phyloP scores from a whole-genome alignment of 37 sponge, comb jelly and placozoan species.

The Eunapius fragilis region DNA sequence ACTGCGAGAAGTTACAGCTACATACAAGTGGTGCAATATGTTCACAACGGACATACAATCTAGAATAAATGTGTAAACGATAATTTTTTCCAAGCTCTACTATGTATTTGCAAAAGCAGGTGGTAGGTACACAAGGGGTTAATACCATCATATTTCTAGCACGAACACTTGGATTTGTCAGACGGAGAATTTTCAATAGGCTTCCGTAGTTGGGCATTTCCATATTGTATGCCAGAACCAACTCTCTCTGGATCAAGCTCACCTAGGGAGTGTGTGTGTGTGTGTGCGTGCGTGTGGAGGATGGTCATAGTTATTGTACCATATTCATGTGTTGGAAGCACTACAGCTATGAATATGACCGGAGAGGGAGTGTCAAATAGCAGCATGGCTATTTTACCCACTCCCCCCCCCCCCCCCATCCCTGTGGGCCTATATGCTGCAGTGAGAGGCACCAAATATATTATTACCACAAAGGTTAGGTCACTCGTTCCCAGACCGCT shows the following conservation, averaged over 20 bases:
- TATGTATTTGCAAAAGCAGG: background rate
- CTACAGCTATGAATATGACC: background rate
- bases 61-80: background rate
- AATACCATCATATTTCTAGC: background rate
- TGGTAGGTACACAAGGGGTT: background rate
- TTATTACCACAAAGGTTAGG: no score
- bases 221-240: conserved; percentile 99
- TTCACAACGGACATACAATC: background rate
- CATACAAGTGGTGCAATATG: background rate
- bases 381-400: no score
- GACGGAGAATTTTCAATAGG: background rate
- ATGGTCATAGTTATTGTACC: background rate
- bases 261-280: conserved; percentile 51
- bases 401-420: no score
- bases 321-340: background rate
- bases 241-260: conserved; percentile 98
- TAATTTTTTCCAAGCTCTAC: background rate
- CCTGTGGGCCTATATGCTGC: no score
- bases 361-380: no score
- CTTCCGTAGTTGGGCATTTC: conserved; percentile 84
- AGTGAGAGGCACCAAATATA: no score
- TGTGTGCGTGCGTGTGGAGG: background rate
- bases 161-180: background rate
- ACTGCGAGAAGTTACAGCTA: background rate
- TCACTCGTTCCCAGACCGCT: no score